Conservation (phyloP, 2,888 invertebrate species). For the Melanchra persicariae region DNA sequence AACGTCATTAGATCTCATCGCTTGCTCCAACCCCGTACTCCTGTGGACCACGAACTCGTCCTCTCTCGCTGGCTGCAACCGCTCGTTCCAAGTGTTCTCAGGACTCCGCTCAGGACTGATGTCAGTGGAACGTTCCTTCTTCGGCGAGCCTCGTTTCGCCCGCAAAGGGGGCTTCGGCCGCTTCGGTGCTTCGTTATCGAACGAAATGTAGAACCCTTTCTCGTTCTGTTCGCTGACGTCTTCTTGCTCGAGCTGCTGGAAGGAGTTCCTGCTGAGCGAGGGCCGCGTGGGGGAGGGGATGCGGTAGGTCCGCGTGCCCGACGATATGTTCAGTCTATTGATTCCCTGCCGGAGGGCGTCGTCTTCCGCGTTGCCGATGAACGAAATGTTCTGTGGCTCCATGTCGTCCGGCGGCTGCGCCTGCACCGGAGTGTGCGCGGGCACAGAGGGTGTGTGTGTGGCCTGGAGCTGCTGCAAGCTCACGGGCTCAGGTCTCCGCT, state of each 20-base stretch:
- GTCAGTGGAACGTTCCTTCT: conserved; percentile 91
- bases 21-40: conserved; percentile 63
- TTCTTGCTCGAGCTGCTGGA: conserved; percentile 90
- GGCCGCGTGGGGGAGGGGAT: conserved; percentile 97
- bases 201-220: conserved; percentile 98
- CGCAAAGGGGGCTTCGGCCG: conserved; percentile 97
- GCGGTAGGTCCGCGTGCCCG: conserved; percentile 96
- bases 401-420: conserved; percentile 94
- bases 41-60: conserved; percentile 75
- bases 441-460: conserved; percentile 85
- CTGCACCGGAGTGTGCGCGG: conserved; percentile 76
- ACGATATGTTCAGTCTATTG: conserved; percentile 95
- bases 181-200: conserved; percentile 96
- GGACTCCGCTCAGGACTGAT: conserved; percentile 81
- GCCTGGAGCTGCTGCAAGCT: conserved; percentile 89
- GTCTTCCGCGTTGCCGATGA: conserved; percentile 94
- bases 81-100: conserved; percentile 77
- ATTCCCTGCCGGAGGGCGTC: conserved; percentile 92
- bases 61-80: conserved; percentile 71
- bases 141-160: conserved; percentile 94
- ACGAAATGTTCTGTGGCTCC: conserved; percentile 98
- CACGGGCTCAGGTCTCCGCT: conserved; percentile 81
- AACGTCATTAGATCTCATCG: conserved; percentile 71
- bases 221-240: conserved; percentile 90
- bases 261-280: conserved; percentile 93